Conservation (phyloP, 2,888 invertebrate species). For the Diadromus collaris region DNA sequence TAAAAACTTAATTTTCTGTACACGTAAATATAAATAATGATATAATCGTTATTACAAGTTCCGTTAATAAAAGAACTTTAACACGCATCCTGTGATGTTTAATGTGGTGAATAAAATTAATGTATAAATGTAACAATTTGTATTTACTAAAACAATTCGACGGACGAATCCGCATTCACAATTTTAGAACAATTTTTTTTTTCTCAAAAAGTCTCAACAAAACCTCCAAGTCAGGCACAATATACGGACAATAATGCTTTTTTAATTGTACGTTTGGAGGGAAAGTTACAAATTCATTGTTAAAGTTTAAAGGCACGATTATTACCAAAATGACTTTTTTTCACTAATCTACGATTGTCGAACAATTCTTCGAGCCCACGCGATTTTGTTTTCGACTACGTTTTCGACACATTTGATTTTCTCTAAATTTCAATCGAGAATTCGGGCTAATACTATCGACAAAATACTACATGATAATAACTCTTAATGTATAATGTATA, state of each 20-base stretch:
- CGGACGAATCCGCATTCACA: slow-evolving; percentile 4
- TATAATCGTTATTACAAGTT: slow-evolving; percentile 30
- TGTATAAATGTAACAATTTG: slow-evolving; percentile 20
- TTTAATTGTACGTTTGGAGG: not conserved
- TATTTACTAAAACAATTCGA: slow-evolving; percentile 5
- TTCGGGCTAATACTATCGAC: not conserved
- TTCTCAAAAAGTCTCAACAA: slow-evolving; percentile 8
- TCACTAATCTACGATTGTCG: slow-evolving; percentile 50
- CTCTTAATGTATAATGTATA: slow-evolving; percentile 30
- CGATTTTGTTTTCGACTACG: slow-evolving; percentile 13
- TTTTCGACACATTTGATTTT: not conserved
- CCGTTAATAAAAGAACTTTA: slow-evolving; percentile 7
- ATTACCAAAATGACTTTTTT: slow-evolving; percentile 27
- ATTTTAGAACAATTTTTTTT: slow-evolving; percentile 5
- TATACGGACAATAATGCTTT: not conserved
- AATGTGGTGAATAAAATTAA: slow-evolving; percentile 32
- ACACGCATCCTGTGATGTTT: slow-evolving; percentile 46
- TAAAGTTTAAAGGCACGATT: slow-evolving; percentile 21
- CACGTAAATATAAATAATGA: slow-evolving; percentile 31
- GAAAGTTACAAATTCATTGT: not conserved
- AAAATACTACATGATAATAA: slow-evolving; percentile 16
- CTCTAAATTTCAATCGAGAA: not conserved
- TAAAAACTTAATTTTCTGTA: slow-evolving; percentile 26
- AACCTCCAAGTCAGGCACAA: not conserved
- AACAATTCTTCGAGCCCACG: slow-evolving; percentile 55